Conservation (phyloP, 35 echinoderm and acorn worm species). For the Acanthaster planci region DNA sequence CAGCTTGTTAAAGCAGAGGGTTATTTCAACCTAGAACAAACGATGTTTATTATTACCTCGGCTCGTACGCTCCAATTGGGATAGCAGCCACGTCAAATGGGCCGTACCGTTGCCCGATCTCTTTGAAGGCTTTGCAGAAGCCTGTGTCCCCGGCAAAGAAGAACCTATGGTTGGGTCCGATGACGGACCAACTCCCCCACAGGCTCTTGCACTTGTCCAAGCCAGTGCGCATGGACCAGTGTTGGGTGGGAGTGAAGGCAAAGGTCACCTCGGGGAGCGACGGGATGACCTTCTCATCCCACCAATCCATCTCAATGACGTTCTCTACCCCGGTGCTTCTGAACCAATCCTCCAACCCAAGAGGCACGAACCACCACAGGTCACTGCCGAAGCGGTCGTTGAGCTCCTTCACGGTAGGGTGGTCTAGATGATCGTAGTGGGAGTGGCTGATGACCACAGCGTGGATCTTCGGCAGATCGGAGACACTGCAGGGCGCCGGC, state of each 20-base stretch:
- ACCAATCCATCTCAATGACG: conserved; percentile 97
- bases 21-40: no score
- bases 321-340: conserved; percentile 69
- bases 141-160: conserved; percentile 97
- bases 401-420: conserved; percentile 50
- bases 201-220: conserved; percentile 69
- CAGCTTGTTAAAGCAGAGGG: no score
- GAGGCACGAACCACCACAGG: conserved; percentile 86
- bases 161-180: conserved; percentile 88
- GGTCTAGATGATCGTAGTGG: conserved; percentile 94
- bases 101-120: conserved; percentile 87
- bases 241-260: conserved; percentile 86
- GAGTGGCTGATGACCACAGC: conserved; percentile 94
- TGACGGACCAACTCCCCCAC: conserved; percentile 93
- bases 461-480: conserved; percentile 84
- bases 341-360: conserved; percentile 82
- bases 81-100: conserved; percentile 95
- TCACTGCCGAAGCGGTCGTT: conserved; percentile 75
- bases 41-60: conserved; percentile 60
- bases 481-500: conserved; percentile 63
- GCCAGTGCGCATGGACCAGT: conserved; percentile 77
- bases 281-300: conserved; percentile 89
- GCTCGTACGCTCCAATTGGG: conserved; percentile 97
- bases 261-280: conserved; percentile 70
- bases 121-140: conserved; percentile 86